Base-by-base conservation (phyloP, 2,113 vertebrate species). In the Amblyornis subalaris region DNA sequence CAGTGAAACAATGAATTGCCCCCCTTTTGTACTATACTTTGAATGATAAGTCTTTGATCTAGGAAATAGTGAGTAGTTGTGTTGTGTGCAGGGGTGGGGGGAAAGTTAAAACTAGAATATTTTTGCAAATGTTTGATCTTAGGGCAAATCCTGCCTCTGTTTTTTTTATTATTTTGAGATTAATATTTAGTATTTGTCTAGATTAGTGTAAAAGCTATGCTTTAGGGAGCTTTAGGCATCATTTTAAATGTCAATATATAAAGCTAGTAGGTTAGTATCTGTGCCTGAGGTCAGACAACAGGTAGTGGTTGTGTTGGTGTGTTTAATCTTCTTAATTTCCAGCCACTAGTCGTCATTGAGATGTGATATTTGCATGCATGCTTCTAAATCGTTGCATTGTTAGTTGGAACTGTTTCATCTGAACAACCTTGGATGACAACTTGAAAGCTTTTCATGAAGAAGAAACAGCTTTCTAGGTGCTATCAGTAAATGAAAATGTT, bases 401-500 rank as follows among this genome's bases (percentile, higher is more conserved):
- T 47, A 33, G 33, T 8, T 85, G 36, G 42, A 85, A 55, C 47
- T 42, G 6, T 60, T 69, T 62, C 1, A 40, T 53, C 6, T 51
- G 15, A 82, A 54, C 25, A 35, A 4, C 6, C 1, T 35, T 53
- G 22, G 0, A 0, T 53, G 11, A 16, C 36, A 38, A n/a, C 4
- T 26, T 57, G 9, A 26, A 47, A n/a, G 16, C 10, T 53, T 60
- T 45, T 61, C 35, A 9, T 70, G 17, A 78, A 36, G 11, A n/a
- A 42, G 42, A 53, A 77, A 13, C 33, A 31, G 14, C n/a, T 77
- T 93, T 72, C 26, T 58, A 47, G 25, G 2, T 84, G 17, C 31
- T 60, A 5, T 40, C 31, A 64, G 17, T 31, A 77, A 71, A 67
- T n/a, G 12, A 25, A 81, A 69, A 15, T 17, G 7, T 18, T 38